Base-by-base conservation (phyloP, 2,888 invertebrate species). In the Leuctra nigra region DNA sequence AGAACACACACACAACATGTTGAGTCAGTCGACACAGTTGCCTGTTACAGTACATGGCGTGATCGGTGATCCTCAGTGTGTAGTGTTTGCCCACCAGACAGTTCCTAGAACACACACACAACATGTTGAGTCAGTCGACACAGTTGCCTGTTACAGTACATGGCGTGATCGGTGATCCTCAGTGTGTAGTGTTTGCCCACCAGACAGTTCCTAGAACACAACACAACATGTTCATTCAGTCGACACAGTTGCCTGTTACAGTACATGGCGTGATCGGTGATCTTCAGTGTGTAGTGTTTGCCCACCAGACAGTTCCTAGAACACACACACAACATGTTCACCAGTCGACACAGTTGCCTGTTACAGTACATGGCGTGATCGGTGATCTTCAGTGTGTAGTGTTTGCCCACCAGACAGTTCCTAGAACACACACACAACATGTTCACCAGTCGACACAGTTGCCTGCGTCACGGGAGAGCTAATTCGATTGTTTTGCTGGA, bases 221-320 rank as follows among this genome's bases (percentile, higher is more conserved):
- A 39, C n/a, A n/a, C n/a, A n/a, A n/a, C n/a, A n/a, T n/a, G n/a
- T n/a, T n/a, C n/a, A n/a, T n/a, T n/a, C n/a, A n/a, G n/a, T n/a
- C n/a, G n/a, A n/a, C n/a, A n/a, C n/a, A n/a, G n/a, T n/a, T 87
- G 91, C 63, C 86, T 81, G 61, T 83, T 82, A 67, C 87, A 86
- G 68, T 88, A 89, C 83, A 90, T 87, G 1, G 90, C 91, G 69
- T 91, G 91, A 72, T 91, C 91, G 13, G 87, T 84, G 56, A 91
- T 80, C 72, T 91, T 91, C 61, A 91, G 82, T 55, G 82, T 80
- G 66, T 87, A 83, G 67, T 85, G 83, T 64, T 86, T 83, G 69
- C 86, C 90, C 64, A 94, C 87, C 64, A 91, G 84, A 69, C 92
- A 87, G 74, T 93, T 94, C 69, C 93, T 87, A n/a, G n/a, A n/a